These are phyloP conservation scores for Adoxophyes honmai DNA, from an alignment of 1,140 invertebrate genomes.

Conservation along the genomic window DNA sequence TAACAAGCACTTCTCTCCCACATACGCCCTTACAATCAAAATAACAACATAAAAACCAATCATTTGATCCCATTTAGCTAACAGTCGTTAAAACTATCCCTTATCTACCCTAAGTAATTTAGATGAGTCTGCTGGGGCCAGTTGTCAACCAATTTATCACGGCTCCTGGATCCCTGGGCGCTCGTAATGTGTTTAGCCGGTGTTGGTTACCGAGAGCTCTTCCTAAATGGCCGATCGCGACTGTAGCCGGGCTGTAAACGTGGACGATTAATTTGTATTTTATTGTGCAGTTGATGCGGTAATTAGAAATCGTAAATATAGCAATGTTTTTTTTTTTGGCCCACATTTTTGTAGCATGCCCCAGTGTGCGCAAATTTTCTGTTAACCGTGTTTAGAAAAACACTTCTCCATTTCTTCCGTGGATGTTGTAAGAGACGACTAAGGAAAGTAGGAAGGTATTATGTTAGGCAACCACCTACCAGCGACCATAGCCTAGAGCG, in stretches of 20 bases:
- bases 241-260: neutral
- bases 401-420: too few relatives aligned
- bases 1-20: neutral
- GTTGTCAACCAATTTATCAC: neutral
- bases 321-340: too few relatives aligned
- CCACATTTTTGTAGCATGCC: too few relatives aligned
- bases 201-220: neutral
- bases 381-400: too few relatives aligned
- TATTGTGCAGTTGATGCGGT: neutral
- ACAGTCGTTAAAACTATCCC: conserved; percentile 13
- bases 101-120: conserved; percentile 13
- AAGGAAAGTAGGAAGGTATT: too few relatives aligned
- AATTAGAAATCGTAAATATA: neutral
- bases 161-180: neutral
- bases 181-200: neutral
- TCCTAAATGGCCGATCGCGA: neutral
- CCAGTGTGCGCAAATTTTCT: too few relatives aligned
- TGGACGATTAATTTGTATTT: conserved; percentile 8
- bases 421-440: too few relatives aligned
- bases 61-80: conserved; percentile 15
- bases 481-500: too few relatives aligned
- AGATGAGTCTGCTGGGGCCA: neutral
- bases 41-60: conserved; percentile 14
- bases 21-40: neutral
- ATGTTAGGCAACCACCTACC: too few relatives aligned